Base-by-base conservation (phyloP, 2,888 invertebrate genomes). In the Troilus luridus region DNA sequence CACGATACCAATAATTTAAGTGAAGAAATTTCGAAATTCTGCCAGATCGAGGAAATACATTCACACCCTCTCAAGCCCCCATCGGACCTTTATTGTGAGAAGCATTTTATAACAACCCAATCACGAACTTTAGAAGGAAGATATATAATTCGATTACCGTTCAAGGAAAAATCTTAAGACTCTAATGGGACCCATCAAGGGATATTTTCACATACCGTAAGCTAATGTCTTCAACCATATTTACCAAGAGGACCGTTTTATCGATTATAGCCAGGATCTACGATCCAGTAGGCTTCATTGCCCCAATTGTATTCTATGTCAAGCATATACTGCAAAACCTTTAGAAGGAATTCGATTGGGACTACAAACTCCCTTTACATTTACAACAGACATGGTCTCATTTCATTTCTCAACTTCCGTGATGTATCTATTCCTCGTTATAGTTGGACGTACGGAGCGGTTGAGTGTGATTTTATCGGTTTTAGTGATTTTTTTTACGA, bases 191-290 rank as follows among this genome's bases (percentile, higher is more conserved):
- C n/a, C n/a, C n/a, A n/a, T n/a, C n/a, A n/a, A n/a, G n/a, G n/a
- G n/a, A n/a, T n/a, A n/a, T n/a, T n/a, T n/a, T 67, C 67, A 67
- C 67, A 67, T 67, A 67, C 19, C 67, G 67, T 67, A 67, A 67
- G 17, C 19, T 19, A 11, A 7, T 67, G n/a, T 19, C 67, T 7
- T 11, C n/a, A 19, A 19, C n/a, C 67, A 19, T 8, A 67, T 67
- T 67, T 67, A 67, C 67, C 17, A 67, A 67, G 67, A n/a, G n/a
- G n/a, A n/a, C n/a, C n/a, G n/a, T n/a, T n/a, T n/a, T n/a, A n/a
- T n/a, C n/a, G n/a, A n/a, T 19, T 67, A 19, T 67, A 19, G 67
- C 67, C 9, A 67, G 67, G n/a, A 67, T 67, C 9, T 67, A 12
- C n/a, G 67, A 67, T 7, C 67, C 58, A 58, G 58, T 58, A 11